phyloP scores from a whole-genome alignment of 1,140 invertebrate species.

The Papilio polytes region DNA sequence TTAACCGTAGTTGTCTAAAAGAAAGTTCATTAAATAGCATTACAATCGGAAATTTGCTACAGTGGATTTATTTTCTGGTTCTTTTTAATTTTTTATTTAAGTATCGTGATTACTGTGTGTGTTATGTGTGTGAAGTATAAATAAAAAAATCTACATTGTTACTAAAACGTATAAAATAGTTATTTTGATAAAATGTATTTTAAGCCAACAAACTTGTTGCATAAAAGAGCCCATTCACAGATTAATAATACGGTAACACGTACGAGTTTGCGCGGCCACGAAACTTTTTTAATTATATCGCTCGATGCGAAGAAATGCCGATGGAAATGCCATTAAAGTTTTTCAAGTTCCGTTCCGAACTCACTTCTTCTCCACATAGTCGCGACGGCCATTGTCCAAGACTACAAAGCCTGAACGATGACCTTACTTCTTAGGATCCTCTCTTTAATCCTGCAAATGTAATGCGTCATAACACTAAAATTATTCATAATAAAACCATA shows the following conservation, averaged over 20 bases:
- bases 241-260: conserved; percentile 28
- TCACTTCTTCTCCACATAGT: conserved; percentile 61
- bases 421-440: background rate
- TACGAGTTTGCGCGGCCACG: conserved; percentile 8
- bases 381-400: conserved; percentile 68
- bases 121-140: no score
- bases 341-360: conserved; percentile 56
- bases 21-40: background rate
- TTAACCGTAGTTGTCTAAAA: background rate
- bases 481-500: background rate
- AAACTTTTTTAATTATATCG: conserved; percentile 42
- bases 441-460: background rate
- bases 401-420: conserved; percentile 11
- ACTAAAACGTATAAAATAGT: background rate
- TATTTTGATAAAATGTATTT: background rate
- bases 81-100: background rate
- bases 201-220: background rate
- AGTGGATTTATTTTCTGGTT: background rate
- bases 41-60: no score
- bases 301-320: conserved; percentile 41
- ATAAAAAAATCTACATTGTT: background rate
- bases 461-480: background rate
- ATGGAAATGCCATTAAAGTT: conserved; percentile 60
- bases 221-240: conserved; percentile 14
- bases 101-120: no score